phyloP scores from a whole-genome alignment of 2,888 invertebrate genomes.

The Tupiocoris notatus region DNA sequence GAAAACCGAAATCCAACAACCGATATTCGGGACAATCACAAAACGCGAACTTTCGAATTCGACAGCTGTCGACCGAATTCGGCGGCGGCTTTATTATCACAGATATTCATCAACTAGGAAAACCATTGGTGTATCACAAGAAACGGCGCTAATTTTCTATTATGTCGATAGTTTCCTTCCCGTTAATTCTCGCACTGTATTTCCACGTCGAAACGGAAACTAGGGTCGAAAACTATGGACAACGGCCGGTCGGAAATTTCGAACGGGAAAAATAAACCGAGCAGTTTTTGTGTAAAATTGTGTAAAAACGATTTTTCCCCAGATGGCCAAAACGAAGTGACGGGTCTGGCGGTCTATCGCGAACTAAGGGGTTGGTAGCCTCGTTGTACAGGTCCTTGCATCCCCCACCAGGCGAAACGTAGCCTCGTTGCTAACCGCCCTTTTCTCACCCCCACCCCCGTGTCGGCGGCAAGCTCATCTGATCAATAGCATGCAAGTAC shows the following conservation, averaged over 20 bases:
- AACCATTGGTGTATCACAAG: too few relatives aligned
- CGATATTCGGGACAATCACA: too few relatives aligned
- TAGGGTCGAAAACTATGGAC: too few relatives aligned
- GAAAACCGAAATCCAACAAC: too few relatives aligned
- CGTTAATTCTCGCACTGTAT: background rate
- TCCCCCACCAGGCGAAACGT: slow-evolving; percentile 6
- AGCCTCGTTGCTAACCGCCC: background rate
- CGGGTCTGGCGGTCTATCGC: slow-evolving; percentile 27
- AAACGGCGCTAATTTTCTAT: too few relatives aligned
- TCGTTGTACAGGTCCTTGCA: slow-evolving; percentile 24
- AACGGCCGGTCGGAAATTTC: background rate
- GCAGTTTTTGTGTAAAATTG: background rate
- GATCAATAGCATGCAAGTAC: slow-evolving; percentile 45
- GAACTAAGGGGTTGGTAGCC: slow-evolving; percentile 38
- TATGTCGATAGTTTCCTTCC: too few relatives aligned
- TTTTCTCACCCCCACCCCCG: background rate
- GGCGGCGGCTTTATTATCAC: too few relatives aligned
- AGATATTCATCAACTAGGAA: too few relatives aligned
- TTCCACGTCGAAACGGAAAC: background rate
- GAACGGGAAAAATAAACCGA: background rate
- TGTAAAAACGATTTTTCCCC: background rate
- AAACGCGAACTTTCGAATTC: too few relatives aligned
- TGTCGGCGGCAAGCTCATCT: slow-evolving; percentile 13
- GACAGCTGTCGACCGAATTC: background rate
- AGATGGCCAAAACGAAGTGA: background rate